Evolutionary conservation across 2,113 vertebrate species (phyloP), one percentile per base, ranked within the genome.

Genomic region (Stigmatopora argus): DNA sequence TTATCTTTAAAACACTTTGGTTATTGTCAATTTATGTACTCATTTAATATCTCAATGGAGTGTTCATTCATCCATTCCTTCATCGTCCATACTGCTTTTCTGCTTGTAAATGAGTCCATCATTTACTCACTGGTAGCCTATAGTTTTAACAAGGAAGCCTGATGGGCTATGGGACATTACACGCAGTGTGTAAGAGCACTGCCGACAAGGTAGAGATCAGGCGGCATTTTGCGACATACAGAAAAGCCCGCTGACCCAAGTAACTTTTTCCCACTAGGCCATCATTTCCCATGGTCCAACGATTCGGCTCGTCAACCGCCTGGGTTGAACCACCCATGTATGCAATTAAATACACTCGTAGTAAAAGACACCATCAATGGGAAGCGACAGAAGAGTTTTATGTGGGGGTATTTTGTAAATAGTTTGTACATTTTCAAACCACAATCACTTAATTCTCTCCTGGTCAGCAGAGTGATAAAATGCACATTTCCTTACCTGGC

Each of bases 311-410:
- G 91, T 87, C 74, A 78, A 75, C 87, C 82, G 83, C 82, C 90
- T 84, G 91, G 88, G 89, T 86, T 92, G 91, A 93, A 92, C 91
- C 92, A 92, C 89, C 88, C 89, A 84, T 84, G 10, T 67, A 85
- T 81, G 73, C 86, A 90, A 93, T 93, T 93, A 91, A 92, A 89
- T 83, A 76, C 70, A 77, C 84, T 84, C 86, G 73, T 83, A 85
- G 77, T 78, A 81, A 82, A 84, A 55, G 74, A 79, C 79, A 78
- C 88, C 90, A 83, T 31, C 88, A 88, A 89, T 85, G 91, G 93
- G 93, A 92, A 92, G 89, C 92, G 87, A 10, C 49, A 21, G 49
- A 19, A 52, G 49, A 51, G n/a, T 19, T 34, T 34, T 15, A 15
- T 15, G 18, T 17, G 5, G 17, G 1, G 31, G 31, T 34, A 17